Conservation (phyloP, 2,113 vertebrate species). For the Colius striatus region DNA sequence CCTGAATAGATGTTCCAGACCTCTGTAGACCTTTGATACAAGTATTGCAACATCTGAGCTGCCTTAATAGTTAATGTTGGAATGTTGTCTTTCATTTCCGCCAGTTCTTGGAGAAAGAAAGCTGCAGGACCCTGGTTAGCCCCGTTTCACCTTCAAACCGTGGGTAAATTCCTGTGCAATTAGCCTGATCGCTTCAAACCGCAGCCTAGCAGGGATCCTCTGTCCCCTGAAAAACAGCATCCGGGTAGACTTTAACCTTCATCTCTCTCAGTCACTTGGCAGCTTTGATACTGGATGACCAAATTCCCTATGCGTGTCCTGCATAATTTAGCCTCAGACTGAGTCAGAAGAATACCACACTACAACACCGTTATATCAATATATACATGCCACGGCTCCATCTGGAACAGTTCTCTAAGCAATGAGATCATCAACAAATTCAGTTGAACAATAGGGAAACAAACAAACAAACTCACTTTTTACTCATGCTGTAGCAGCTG, state of each 20-base stretch:
- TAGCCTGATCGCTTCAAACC: background rate
- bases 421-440: background rate
- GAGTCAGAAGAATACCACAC: background rate
- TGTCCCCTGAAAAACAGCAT: background rate
- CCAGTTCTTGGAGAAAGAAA: background rate
- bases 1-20: background rate
- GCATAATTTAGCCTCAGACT: background rate
- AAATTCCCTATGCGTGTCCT: background rate
- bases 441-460: background rate
- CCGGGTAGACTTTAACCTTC: background rate
- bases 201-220: background rate
- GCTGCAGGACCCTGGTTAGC: background rate
- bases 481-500: background rate
- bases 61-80: conserved; percentile 60
- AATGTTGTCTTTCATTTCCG: conserved; percentile 25
- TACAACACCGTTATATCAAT: background rate
- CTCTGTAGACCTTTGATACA: conserved; percentile 48
- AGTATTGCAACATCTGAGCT: conserved; percentile 10
- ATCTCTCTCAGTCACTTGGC: background rate
- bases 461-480: background rate
- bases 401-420: background rate
- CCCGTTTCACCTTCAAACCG: background rate
- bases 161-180: background rate
- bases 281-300: background rate
- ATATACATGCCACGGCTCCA: background rate